Conservation (phyloP, 2,888 invertebrate species). For the Tanytarsus gracilentus region DNA sequence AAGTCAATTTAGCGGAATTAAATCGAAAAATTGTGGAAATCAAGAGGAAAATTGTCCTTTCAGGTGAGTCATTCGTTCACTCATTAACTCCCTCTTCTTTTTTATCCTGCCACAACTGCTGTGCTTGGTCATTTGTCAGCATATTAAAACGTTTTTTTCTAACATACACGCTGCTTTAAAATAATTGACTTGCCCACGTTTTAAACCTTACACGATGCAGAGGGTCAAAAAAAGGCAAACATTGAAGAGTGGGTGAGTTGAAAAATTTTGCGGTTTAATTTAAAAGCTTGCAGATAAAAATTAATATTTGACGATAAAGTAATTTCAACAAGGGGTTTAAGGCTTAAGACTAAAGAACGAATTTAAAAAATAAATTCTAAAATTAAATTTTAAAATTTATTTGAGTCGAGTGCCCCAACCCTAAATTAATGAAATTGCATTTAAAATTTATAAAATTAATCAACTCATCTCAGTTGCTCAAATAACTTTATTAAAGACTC, state of each 20-base stretch:
- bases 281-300: no score
- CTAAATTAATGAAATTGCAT: no score
- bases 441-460: no score
- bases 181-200: background rate
- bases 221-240: slow-evolving; percentile 76
- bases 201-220: slow-evolving; percentile 44
- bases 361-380: no score
- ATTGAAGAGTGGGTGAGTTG: slow-evolving; percentile 56
- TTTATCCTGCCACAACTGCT: slow-evolving; percentile 16
- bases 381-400: no score
- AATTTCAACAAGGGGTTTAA: no score
- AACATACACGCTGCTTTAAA: no score
- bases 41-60: slow-evolving; percentile 76
- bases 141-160: slow-evolving; percentile 12
- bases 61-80: slow-evolving; percentile 49
- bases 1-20: slow-evolving; percentile 50
- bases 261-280: background rate
- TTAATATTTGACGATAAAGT: no score
- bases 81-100: slow-evolving; percentile 2
- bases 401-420: no score
- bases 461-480: no score
- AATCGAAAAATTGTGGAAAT: slow-evolving; percentile 75
- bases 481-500: no score
- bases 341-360: no score
- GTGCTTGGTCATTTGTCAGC: slow-evolving; percentile 16